Percentiles rank a stretch among this genome's conserved stretches.
phyloP scores from a whole-genome alignment of 2,113 vertebrate species.

The Pelecanus crispus region DNA sequence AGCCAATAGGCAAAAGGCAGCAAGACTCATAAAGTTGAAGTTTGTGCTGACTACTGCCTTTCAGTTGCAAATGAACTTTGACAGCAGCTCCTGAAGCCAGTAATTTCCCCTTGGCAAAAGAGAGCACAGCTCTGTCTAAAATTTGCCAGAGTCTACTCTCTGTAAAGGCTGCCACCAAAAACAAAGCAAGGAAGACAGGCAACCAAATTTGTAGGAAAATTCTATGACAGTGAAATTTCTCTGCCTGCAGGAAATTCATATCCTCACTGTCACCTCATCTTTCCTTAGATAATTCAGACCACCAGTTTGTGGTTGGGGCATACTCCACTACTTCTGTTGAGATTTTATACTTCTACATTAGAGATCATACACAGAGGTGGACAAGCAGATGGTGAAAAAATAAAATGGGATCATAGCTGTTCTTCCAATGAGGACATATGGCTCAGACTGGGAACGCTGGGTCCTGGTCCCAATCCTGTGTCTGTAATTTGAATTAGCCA shows the following conservation, averaged over 20 bases:
- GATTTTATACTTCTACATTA: neutral
- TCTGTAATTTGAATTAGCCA: neutral
- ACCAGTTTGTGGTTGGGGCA: too few relatives aligned
- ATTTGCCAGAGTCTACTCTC: neutral
- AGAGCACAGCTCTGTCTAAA: neutral
- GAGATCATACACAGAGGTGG: fast-evolving
- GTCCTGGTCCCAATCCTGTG: neutral
- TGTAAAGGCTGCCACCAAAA: neutral
- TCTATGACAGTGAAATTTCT: neutral
- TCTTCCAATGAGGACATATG: neutral
- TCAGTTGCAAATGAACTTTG: neutral
- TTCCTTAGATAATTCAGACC: neutral
- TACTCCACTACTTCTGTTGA: neutral
- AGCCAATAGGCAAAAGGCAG: neutral
- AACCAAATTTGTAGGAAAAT: neutral
- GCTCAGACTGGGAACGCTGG: neutral
- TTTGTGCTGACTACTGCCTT: neutral
- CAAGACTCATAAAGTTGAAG: neutral
- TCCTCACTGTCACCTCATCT: neutral
- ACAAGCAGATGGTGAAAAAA: neutral
- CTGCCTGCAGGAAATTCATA: neutral
- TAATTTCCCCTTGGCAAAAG: neutral
- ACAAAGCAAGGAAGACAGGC: neutral
- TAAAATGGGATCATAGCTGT: neutral
- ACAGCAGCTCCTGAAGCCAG: neutral